Evolutionary conservation across 2,888 invertebrate genomes (phyloP).

Genomic region (Chrysolina americana): DNA sequence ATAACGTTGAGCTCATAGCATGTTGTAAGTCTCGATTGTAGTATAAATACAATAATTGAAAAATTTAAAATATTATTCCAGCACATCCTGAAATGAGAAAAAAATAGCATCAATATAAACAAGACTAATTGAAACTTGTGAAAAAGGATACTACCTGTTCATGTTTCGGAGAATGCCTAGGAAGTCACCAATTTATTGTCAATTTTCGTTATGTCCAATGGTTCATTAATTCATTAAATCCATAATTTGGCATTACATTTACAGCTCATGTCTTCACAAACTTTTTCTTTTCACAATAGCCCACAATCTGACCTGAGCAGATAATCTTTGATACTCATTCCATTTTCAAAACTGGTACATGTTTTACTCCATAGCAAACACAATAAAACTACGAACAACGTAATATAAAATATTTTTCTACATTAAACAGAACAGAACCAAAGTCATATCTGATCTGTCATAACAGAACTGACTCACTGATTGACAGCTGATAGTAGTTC

Average conservation of each 20-base stretch:
- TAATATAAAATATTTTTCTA: not conserved
- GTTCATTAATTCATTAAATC: not conserved
- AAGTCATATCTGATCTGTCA: not conserved
- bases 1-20: conserved; percentile 46
- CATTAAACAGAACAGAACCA: not conserved
- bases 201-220: not conserved
- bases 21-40: conserved; percentile 20
- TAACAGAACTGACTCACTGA: not conserved
- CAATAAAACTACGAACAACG: not conserved
- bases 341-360: not conserved
- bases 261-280: not conserved
- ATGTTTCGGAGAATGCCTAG: not conserved
- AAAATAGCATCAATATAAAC: not conserved
- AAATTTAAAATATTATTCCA: not conserved
- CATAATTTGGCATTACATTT: not conserved
- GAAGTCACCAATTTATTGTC: conserved; percentile 1
- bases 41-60: conserved; percentile 22
- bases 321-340: not conserved
- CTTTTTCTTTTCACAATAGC: not conserved
- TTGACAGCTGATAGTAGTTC: not conserved
- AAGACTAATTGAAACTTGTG: no score
- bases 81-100: not conserved
- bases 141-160: not conserved
- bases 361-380: not conserved
- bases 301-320: not conserved